Percentiles rank a stretch among this genome's conserved stretches.
phyloP scores from a whole-genome alignment of 2,113 vertebrate genomes.

The Myiozetetes cayanensis region DNA sequence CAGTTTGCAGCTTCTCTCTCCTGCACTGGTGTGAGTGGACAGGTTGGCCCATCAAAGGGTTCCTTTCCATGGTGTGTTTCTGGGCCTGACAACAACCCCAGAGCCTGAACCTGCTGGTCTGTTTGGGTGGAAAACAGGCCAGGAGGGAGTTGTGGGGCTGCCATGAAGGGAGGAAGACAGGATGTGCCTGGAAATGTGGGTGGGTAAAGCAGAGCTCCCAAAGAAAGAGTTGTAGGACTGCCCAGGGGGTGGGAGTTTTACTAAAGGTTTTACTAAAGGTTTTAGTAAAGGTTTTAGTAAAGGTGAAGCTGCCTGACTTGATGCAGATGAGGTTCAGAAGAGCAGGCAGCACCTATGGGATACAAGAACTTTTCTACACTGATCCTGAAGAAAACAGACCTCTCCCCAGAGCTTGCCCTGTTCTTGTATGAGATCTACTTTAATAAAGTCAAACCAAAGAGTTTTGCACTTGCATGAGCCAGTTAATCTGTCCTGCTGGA shows the following conservation, averaged over 20 bases:
- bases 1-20: neutral
- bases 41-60: neutral
- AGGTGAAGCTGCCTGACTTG: neutral
- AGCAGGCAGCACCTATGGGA: neutral
- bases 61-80: neutral
- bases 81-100: rapidly evolving
- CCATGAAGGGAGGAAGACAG: neutral
- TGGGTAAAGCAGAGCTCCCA: neutral
- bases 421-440: neutral
- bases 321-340: neutral
- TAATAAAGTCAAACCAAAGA: neutral
- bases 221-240: neutral
- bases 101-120: neutral
- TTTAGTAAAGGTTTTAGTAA: neutral
- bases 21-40: rapidly evolving
- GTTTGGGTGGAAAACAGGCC: neutral
- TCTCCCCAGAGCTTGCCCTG: rapidly evolving
- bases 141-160: neutral
- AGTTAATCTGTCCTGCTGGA: neutral
- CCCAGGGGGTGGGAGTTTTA: neutral
- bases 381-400: neutral
- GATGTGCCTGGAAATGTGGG: neutral
- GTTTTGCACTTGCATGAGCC: neutral
- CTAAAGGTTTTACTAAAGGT: neutral
- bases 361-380: neutral